phyloP scores from a whole-genome alignment of 1,140 invertebrate species.

The Phymorhynchus buccinoides region DNA sequence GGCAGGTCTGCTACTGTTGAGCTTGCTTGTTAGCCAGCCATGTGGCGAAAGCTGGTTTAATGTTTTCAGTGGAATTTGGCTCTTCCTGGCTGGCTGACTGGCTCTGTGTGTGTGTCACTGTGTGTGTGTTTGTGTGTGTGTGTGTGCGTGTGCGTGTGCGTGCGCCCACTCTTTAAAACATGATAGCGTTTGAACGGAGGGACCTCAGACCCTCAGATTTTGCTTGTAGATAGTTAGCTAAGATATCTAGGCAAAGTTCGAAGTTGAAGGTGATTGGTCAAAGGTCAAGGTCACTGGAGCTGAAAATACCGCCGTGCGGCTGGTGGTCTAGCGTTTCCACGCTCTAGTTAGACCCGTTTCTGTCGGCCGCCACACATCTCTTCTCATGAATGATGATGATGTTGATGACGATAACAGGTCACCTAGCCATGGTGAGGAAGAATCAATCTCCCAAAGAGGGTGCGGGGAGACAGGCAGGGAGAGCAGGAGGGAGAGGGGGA shows the following conservation, averaged over 20 bases:
- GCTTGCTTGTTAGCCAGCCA: too few species aligned
- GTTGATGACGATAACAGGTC: not conserved
- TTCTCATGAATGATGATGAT: not conserved
- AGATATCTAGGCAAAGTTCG: too few species aligned
- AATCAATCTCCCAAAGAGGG: not conserved
- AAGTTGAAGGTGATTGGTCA: not conserved
- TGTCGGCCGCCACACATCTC: not conserved
- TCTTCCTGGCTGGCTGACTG: too few species aligned
- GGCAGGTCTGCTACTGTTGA: too few species aligned
- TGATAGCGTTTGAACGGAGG: too few species aligned
- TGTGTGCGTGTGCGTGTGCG: too few species aligned
- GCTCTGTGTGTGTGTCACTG: not conserved
- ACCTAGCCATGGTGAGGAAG: constrained; percentile 11
- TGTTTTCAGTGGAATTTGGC: not conserved
- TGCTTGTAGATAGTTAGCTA: too few species aligned
- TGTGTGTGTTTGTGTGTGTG: not conserved
- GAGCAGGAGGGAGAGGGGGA: not conserved
- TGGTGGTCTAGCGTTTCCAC: too few species aligned
- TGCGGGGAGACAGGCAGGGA: not conserved
- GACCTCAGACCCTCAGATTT: too few species aligned
- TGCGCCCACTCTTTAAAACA: too few species aligned
- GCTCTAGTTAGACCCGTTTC: too few species aligned
- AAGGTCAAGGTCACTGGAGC: not conserved
- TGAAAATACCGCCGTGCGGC: not conserved
- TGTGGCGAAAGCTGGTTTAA: too few species aligned